Conservation (phyloP, 2,113 vertebrate species). For the Tiliqua scincoides region DNA sequence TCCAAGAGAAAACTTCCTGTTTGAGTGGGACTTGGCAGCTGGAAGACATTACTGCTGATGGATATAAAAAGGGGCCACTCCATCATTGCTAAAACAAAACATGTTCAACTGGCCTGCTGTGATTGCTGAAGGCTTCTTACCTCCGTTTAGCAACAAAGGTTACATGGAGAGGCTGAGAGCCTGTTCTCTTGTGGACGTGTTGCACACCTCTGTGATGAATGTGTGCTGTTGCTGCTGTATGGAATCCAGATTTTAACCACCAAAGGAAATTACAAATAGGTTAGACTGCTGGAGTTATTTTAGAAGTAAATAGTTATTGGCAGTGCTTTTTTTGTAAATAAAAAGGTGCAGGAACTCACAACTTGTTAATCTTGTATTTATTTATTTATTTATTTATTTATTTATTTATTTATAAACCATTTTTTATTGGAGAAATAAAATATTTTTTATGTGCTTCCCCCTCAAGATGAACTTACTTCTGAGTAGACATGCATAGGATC, state of each 20-base stretch:
- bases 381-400: too few relatives aligned
- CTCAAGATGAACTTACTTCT: too few relatives aligned
- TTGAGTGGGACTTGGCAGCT: background rate
- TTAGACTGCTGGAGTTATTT: conserved; percentile 16
- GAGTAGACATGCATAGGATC: too few relatives aligned
- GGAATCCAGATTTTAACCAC: background rate
- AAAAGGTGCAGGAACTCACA: too few relatives aligned
- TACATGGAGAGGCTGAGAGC: background rate
- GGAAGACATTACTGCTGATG: background rate
- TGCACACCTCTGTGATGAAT: background rate
- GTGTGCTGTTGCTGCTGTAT: background rate
- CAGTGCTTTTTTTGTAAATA: too few relatives aligned
- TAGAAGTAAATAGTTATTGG: conserved; percentile 18
- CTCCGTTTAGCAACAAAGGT: background rate
- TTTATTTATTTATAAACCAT: too few relatives aligned
- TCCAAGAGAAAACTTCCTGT: background rate
- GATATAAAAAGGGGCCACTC: background rate
- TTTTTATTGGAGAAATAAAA: too few relatives aligned
- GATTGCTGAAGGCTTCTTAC: background rate
- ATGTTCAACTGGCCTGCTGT: background rate
- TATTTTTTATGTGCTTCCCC: too few relatives aligned
- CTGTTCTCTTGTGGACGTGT: background rate
- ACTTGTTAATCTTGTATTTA: too few relatives aligned
- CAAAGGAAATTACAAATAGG: background rate
- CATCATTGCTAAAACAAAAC: background rate